phyloP scores from a whole-genome alignment of 2,113 vertebrate species.

The human region GRCh38 chr9:84641001-84641500 shows the following conservation, averaged over 20 bases:
- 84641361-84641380: not conserved
- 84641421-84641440: not conserved
- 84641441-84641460: not conserved
- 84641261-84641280: not conserved
- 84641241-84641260: not conserved
- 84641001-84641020: not conserved
- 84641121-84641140: not conserved
- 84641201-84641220: not conserved
- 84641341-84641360: not conserved
- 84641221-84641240: not conserved
- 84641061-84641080: not conserved
- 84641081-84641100: not conserved
- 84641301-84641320: not conserved
- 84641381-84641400: not conserved
- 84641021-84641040: not conserved
- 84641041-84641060: not conserved
- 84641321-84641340: not conserved
- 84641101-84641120: not conserved
- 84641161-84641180: not conserved
- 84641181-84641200: not conserved
- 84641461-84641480: slow-evolving; percentile 3
- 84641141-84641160: not conserved
- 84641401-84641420: not conserved
- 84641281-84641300: not conserved
- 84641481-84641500: not conserved